Percentiles rank a stretch among this genome's conserved stretches.
Conservation (phyloP, 2,888 invertebrate species). For the Drosophila algonquin region DNA sequence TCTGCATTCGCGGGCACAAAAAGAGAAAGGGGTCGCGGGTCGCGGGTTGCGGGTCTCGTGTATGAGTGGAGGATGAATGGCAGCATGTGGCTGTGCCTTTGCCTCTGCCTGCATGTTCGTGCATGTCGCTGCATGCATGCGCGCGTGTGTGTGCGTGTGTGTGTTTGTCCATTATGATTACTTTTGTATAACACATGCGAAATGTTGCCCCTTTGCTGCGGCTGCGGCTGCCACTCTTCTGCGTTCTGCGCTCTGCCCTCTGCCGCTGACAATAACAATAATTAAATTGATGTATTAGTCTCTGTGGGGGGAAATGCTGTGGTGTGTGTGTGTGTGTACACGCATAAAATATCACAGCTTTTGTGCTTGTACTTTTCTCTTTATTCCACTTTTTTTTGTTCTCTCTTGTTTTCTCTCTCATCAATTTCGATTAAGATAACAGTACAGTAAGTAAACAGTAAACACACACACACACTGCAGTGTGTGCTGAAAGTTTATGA, state of each 20-base stretch:
- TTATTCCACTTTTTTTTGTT: neutral
- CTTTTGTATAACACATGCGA: conserved; percentile 33
- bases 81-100: too few species aligned
- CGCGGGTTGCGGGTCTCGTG: neutral
- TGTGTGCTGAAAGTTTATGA: conserved; percentile 4
- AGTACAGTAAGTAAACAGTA: neutral
- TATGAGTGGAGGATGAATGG: conserved; percentile 19
- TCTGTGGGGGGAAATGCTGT: conserved; percentile 21
- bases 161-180: conserved; percentile 39
- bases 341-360: conserved; percentile 7
- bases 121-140: neutral
- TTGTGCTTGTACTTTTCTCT: conserved; percentile 1
- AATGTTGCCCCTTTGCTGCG: conserved; percentile 11
- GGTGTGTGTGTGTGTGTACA: neutral
- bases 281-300: conserved; percentile 71
- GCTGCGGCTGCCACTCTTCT: conserved; percentile 32
- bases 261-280: conserved; percentile 28
- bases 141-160: conserved; percentile 17
- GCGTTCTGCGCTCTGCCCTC: conserved; percentile 27
- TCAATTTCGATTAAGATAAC: conserved; percentile 14
- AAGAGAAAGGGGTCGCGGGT: conserved; percentile 15
- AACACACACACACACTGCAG: neutral
- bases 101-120: neutral
- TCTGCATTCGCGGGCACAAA: neutral
- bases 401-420: neutral